phyloP scores from a whole-genome alignment of 2,888 invertebrate species.

The Sphaerophoria taeniata region DNA sequence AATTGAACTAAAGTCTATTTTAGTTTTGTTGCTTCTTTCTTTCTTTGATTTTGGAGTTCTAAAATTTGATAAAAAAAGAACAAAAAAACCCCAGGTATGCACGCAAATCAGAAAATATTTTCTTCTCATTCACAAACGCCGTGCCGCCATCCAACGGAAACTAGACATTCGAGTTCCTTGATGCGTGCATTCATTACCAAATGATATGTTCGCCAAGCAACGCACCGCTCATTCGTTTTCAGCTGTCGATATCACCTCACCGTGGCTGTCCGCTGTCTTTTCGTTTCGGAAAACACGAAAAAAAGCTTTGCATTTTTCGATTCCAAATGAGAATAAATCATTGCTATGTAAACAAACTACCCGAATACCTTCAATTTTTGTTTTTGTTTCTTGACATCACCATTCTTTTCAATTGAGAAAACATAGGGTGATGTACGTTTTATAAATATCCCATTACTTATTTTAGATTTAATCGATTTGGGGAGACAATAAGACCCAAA shows the following conservation, averaged over 20 bases:
- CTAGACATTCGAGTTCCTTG: constrained; percentile 17
- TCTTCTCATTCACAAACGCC: background rate
- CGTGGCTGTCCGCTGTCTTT: background rate
- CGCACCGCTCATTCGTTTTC: background rate
- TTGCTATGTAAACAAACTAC: constrained; percentile 59
- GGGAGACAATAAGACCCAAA: too few species aligned
- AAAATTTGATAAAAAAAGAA: background rate
- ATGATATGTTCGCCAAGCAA: background rate
- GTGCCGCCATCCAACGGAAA: constrained; percentile 15
- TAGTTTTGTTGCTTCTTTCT: background rate
- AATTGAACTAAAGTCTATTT: too few species aligned
- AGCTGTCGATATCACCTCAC: background rate
- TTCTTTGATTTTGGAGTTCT: background rate
- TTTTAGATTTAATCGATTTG: too few species aligned
- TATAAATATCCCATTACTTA: background rate
- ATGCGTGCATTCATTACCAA: constrained; percentile 24
- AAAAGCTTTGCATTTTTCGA: constrained; percentile 35
- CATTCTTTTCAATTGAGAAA: constrained; percentile 14
- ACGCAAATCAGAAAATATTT: background rate
- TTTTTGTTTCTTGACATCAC: background rate
- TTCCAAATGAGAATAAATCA: constrained; percentile 43
- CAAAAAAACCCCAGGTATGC: background rate
- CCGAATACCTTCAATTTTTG: constrained; percentile 53
- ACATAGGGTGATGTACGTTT: constrained; percentile 21
- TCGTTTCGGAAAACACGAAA: constrained; percentile 12